Base-by-base conservation (phyloP, 2,113 vertebrate species). In the Microcebus lehilahytsara region DNA sequence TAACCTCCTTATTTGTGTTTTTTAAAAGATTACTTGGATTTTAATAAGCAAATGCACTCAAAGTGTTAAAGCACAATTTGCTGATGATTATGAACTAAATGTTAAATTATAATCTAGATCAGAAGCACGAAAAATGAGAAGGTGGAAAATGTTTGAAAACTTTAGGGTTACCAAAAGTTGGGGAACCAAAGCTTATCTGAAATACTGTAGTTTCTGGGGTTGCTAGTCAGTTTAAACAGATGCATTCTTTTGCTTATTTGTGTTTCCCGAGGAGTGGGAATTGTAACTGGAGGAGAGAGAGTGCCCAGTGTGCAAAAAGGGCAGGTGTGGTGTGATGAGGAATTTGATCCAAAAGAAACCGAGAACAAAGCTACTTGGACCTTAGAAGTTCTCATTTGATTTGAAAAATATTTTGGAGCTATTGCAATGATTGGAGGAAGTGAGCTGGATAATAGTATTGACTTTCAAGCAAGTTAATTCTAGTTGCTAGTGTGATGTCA, bases 361-460 rank as follows among this genome's bases (percentile, higher is more conserved):
- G 11, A 90, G 58, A 83, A 20, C 40, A 78, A 66, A 66, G 10
- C 49, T 67, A 23, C 79, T 66, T 89, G 60, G 93, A 27, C 85
- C 81, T 84, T 40, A 64, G 62, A 37, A 46, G 40, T 86, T 95
- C 67, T 96, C 23, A 30, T 94, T 75, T 94, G 51, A 85, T 89
- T 62, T 81, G 79, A 85, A 96, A 90, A 96, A 62, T 23, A 19
- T 85, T 93, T 95, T 60, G 40, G 67, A 92, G 46, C 56, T 58
- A n/a, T 40, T 79, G 27, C 42, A 20, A 17, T 85, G 67, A 42
- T 91, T 87, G 69, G 72, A 93, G 64, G 92, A 96, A 94, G 85
- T 84, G 46, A 96, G 30, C 34, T 83, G 34, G n/a, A 62, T 94
- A 67, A 75, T 23, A 92, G 74, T 75, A 94, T 91, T 97, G 72